phyloP scores from a whole-genome alignment of 1,140 invertebrate species.

The Aphaenogaster rudis region DNA sequence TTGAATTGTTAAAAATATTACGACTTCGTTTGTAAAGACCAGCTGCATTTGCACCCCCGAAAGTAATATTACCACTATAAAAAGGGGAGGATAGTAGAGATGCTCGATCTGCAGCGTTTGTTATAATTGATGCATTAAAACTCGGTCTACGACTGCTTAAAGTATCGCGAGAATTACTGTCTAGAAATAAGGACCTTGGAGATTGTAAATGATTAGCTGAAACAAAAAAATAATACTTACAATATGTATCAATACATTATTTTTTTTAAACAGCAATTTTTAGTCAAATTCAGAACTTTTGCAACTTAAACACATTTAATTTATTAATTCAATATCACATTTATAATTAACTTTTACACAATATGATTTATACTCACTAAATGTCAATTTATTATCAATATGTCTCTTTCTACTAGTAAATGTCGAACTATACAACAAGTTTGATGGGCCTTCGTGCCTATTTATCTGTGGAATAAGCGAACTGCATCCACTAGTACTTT shows the following conservation, averaged over 20 bases:
- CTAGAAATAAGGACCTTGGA: conserved; percentile 82
- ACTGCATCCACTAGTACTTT: conserved; percentile 87
- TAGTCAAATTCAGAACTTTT: background rate
- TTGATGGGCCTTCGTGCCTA: conserved; percentile 81
- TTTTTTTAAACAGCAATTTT: background rate
- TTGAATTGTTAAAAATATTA: conserved; percentile 81
- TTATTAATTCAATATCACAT: background rate
- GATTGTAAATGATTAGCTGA: conserved; percentile 83
- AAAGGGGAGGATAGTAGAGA: conserved; percentile 89
- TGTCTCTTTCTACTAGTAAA: conserved; percentile 81
- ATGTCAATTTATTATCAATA: conserved; percentile 81
- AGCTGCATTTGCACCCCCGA: conserved; percentile 91
- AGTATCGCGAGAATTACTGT: conserved; percentile 81
- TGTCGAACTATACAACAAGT: conserved; percentile 76
- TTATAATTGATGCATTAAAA: conserved; percentile 88
- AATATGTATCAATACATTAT: background rate
- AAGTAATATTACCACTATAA: conserved; percentile 93
- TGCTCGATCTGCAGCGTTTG: conserved; percentile 79
- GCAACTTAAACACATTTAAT: background rate
- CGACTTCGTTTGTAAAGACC: conserved; percentile 88
- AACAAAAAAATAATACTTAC: conserved; percentile 49
- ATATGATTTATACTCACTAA: conserved; percentile 75
- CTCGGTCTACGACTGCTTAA: conserved; percentile 87
- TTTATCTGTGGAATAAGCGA: conserved; percentile 86
- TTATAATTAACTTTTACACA: background rate